phyloP scores from a whole-genome alignment of 1,140 invertebrate genomes.

The Magallana gigas region DNA sequence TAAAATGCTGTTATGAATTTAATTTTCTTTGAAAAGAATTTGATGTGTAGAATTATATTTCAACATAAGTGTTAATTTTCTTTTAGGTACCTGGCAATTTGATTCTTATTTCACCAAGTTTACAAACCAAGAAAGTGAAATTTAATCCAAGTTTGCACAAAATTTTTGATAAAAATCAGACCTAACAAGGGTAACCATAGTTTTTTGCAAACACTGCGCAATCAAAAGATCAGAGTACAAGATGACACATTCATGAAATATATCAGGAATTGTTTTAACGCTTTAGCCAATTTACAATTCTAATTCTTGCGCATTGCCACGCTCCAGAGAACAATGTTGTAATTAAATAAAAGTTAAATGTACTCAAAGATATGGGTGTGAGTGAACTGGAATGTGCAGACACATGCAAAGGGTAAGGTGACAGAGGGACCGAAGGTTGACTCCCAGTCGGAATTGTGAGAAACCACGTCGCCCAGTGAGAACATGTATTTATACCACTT shows the following conservation, averaged over 20 bases:
- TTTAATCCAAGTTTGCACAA: not conserved
- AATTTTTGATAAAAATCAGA: constrained; percentile 7
- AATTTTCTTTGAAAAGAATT: too few relatives aligned
- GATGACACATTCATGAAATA: constrained; percentile 17
- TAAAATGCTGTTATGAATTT: too few relatives aligned
- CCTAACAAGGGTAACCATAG: not conserved
- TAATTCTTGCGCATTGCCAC: constrained; percentile 31
- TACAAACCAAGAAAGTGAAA: not conserved
- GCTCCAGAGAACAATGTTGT: not conserved
- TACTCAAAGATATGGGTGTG: not conserved
- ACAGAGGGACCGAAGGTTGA: not conserved
- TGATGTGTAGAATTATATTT: too few relatives aligned
- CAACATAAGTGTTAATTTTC: too few relatives aligned
- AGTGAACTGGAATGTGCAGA: not conserved
- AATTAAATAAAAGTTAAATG: constrained; percentile 29
- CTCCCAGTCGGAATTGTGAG: not conserved
- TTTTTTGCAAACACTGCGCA: not conserved
- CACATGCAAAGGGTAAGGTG: constrained; percentile 14
- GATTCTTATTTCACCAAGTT: not conserved
- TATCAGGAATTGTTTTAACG: constrained; percentile 25
- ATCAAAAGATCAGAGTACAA: not conserved
- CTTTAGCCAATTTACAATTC: not conserved
- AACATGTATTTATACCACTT: not conserved
- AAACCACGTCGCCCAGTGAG: not conserved
- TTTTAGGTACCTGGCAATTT: too few relatives aligned